Evolutionary conservation across 2,113 vertebrate species (phyloP), one percentile per base, ranked within the genome.

Genomic region (Propithecus coquereli): DNA sequence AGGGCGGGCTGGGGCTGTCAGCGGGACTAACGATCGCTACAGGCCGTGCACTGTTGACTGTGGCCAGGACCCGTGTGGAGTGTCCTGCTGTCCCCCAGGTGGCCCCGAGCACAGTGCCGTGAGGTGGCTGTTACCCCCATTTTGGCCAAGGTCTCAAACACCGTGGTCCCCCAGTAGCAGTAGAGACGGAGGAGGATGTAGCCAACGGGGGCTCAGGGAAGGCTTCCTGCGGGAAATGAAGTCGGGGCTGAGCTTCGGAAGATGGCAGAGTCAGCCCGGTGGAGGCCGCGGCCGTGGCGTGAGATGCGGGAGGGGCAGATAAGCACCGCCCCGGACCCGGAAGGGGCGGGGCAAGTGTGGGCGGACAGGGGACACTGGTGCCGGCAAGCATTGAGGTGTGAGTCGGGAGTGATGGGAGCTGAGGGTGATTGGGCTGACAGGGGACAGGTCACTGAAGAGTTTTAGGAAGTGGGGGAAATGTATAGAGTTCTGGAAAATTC

Each of bases 261-360:
- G 79, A 32, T 25, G 57, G 43, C 25, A 18, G 40, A 50, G 8
- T 34, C 7, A 25, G 40, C 14, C 71, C 61, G 61, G 54, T 27
- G 17, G 61, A 8, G 37, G 37, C 30, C 1, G 20, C 5, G 1
- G 57, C 7, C 59, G 32, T 52, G 52, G 10, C 37, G 1, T 13
- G 16, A 8, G 34, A 14, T 43, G 40, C 40, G 40, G 61, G 37
- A 6, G 59, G 70, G 17, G 8, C 57, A 59, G 57, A 7, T 1
- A 2, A 9, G 47, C 57, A 2, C 2, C 54, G 61, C 20, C 37
- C 34, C 34, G 9, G 70, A 20, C 37, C 2, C 22, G 8, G n/a
- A 27, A 3, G 1, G 0, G 3, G 17, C 12, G 5, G 5, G 37
- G 16, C 2, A 2, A 1, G 45, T 6, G 6, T 0, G 1, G 6